A percentile compares a stretch with the other conserved stretches of the same genome.
These are phyloP conservation scores for Malurus splendens DNA, from an alignment of 2,797 vertebrate species.

Conservation along the genomic window DNA sequence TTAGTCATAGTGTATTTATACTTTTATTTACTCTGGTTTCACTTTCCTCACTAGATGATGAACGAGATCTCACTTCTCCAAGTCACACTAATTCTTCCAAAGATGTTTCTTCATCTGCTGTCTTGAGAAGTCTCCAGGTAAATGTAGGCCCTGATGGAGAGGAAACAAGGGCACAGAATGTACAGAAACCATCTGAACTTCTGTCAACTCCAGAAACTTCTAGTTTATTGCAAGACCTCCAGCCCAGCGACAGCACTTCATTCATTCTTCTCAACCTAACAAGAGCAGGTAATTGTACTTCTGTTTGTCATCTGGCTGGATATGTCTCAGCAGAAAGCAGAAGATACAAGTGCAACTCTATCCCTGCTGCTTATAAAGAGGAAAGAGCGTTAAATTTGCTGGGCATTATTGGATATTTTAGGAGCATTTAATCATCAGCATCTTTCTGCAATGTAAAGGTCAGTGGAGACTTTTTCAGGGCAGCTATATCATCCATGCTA, in stretches of 20 bases:
- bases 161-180: constrained; percentile 79
- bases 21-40: neutral
- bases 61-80: constrained; percentile 68
- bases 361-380: neutral
- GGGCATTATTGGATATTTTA: neutral
- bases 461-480: neutral
- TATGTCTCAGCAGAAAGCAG: neutral
- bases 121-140: constrained; percentile 78
- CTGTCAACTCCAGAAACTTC: constrained; percentile 73
- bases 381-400: neutral
- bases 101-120: constrained; percentile 72
- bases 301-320: neutral
- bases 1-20: neutral
- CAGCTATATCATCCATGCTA: neutral
- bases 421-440: neutral
- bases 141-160: constrained; percentile 78
- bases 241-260: constrained; percentile 89
- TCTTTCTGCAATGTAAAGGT: neutral
- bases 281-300: constrained; percentile 81
- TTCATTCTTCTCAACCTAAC: constrained; percentile 95
- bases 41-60: constrained; percentile 75
- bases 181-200: constrained; percentile 80
- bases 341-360: neutral
- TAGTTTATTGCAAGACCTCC: constrained; percentile 89
- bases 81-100: constrained; percentile 81